phyloP scores from a whole-genome alignment of 2,888 invertebrate genomes.

The Villa cingulata region DNA sequence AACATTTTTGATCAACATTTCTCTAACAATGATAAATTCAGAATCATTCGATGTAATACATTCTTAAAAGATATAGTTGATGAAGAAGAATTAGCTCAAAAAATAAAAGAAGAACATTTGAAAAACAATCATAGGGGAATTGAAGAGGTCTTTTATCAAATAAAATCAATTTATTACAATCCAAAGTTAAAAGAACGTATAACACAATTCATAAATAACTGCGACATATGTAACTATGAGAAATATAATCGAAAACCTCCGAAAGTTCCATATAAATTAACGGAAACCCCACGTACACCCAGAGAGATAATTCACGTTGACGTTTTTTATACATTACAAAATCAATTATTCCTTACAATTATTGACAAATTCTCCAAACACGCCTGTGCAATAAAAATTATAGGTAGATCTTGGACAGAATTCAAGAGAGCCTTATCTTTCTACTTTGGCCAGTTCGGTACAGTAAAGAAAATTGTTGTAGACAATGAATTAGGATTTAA shows the following conservation, averaged over 20 bases:
- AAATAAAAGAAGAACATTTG: slow-evolving; percentile 13
- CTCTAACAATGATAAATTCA: not conserved
- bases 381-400: slow-evolving; percentile 14
- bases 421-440: slow-evolving; percentile 12
- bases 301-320: slow-evolving; percentile 18
- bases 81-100: slow-evolving; percentile 8
- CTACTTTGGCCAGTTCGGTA: slow-evolving; percentile 11
- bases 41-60: not conserved
- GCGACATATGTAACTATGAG: slow-evolving; percentile 4
- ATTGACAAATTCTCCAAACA: slow-evolving; percentile 18
- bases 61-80: slow-evolving; percentile 6
- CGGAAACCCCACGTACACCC: slow-evolving; percentile 16
- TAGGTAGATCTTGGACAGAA: slow-evolving; percentile 5
- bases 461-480: slow-evolving; percentile 10
- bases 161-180: slow-evolving; percentile 11
- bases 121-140: slow-evolving; percentile 7
- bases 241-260: slow-evolving; percentile 16
- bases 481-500: slow-evolving; percentile 16
- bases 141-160: slow-evolving; percentile 10
- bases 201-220: not conserved
- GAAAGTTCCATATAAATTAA: not conserved
- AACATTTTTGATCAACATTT: not conserved
- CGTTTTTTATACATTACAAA: slow-evolving; percentile 14
- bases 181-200: slow-evolving; percentile 9
- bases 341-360: slow-evolving; percentile 15